Evolutionary conservation across 2,113 vertebrate species (phyloP).

Genomic region (Telmatochromis bifrenatus): DNA sequence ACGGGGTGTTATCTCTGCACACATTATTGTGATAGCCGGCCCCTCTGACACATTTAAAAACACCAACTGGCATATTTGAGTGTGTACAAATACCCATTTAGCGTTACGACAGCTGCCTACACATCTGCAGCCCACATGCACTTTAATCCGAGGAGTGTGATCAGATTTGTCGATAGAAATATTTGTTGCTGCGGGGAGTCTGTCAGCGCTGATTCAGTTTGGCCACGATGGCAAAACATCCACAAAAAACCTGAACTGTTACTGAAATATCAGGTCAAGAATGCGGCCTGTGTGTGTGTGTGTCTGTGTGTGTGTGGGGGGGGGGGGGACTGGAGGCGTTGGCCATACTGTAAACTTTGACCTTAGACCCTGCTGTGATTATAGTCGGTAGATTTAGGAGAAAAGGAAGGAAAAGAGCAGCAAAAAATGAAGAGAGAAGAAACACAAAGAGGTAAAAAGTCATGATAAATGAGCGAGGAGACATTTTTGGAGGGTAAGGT

Average conservation of each 20-base stretch:
- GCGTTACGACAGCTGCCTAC: not conserved
- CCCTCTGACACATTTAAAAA: not conserved
- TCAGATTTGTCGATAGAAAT: not conserved
- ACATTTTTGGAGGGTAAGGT: not conserved
- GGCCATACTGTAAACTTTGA: slow-evolving; percentile 17
- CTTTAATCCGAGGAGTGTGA: not conserved
- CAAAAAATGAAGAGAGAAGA: not conserved
- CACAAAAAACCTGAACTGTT: not conserved
- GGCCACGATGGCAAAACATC: not conserved
- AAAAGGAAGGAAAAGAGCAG: not conserved
- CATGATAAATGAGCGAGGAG: fast-evolving
- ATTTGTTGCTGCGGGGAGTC: not conserved
- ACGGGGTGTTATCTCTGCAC: not conserved
- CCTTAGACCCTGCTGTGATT: not conserved
- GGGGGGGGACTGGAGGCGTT: not conserved
- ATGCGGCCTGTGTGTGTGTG: not conserved
- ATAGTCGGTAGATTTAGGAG: not conserved
- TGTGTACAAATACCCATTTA: not conserved
- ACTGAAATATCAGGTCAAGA: not conserved
- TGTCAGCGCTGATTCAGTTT: not conserved
- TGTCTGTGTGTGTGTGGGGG: not conserved
- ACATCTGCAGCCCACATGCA: not conserved
- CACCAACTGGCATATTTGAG: not conserved
- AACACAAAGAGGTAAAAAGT: not conserved
- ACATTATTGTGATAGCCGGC: slow-evolving; percentile 25